phyloP scores from a whole-genome alignment of 2,113 vertebrate species.

The Calidris pugnax region DNA sequence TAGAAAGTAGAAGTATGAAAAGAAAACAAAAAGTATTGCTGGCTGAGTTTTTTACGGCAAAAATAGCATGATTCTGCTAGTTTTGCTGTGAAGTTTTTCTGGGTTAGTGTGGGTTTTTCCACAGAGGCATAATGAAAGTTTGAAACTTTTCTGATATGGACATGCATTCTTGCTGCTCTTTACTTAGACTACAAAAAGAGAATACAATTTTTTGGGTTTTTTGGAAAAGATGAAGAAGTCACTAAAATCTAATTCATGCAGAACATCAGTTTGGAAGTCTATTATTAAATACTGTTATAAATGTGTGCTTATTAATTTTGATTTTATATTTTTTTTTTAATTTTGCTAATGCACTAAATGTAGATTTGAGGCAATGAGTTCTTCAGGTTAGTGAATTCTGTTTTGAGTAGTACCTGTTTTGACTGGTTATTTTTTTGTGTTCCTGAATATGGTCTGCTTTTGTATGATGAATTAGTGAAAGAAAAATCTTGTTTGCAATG shows the following conservation, averaged over 20 bases:
- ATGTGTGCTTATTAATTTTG: neutral
- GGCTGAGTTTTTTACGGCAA: neutral
- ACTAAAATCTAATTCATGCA: neutral
- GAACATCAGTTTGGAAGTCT: neutral
- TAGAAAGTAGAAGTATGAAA: neutral
- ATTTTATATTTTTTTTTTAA: too few relatives aligned
- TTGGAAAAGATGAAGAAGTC: neutral
- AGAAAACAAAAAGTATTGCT: neutral
- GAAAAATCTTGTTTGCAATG: rapidly evolving
- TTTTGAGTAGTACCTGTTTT: neutral
- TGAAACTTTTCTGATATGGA: neutral
- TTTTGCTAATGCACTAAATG: neutral
- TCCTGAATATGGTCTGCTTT: neutral
- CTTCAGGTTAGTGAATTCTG: neutral
- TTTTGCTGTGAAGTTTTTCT: neutral
- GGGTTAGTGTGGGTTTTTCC: neutral
- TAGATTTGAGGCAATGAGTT: neutral
- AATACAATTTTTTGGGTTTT: neutral
- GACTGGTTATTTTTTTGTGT: neutral
- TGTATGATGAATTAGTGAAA: neutral
- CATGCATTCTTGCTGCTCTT: neutral
- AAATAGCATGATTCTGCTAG: neutral
- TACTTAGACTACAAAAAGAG: neutral
- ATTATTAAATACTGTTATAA: neutral
- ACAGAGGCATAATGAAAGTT: neutral